Conservation (phyloP, 2,797 vertebrate species). For the Chanos chanos region DNA sequence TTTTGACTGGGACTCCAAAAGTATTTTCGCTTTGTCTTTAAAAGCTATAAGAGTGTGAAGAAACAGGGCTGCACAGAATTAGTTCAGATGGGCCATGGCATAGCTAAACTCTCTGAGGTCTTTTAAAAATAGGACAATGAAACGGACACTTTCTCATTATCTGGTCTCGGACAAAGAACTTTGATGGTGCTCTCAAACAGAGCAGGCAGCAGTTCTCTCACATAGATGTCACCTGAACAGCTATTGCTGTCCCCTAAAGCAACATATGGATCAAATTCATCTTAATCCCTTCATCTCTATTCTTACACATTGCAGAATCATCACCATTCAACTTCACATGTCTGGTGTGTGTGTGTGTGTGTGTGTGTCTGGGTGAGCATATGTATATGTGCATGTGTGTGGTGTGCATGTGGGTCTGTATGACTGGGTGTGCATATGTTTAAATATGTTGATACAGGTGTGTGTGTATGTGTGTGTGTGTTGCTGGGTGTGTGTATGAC, state of each 20-base stretch:
- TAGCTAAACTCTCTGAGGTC: slow-evolving; percentile 28
- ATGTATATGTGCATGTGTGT: slow-evolving; percentile 22
- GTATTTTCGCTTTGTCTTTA: slow-evolving; percentile 48
- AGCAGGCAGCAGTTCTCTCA: slow-evolving; percentile 23
- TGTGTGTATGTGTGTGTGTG: slow-evolving; percentile 15
- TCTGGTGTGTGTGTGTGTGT: not conserved
- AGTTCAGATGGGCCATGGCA: slow-evolving; percentile 43
- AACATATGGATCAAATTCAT: slow-evolving; percentile 22
- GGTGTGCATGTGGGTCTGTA: not conserved
- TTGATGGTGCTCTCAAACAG: slow-evolving; percentile 18
- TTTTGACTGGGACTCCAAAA: slow-evolving; percentile 48
- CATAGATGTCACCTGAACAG: slow-evolving; percentile 24
- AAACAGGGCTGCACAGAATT: slow-evolving; percentile 54
- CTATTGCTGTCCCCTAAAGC: slow-evolving; percentile 20
- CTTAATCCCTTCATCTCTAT: slow-evolving; percentile 19
- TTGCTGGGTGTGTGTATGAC: not conserved
- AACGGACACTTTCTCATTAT: slow-evolving; percentile 22
- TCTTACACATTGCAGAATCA: too few relatives aligned
- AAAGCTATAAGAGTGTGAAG: slow-evolving; percentile 31
- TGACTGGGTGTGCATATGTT: not conserved
- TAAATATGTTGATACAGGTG: slow-evolving; percentile 22
- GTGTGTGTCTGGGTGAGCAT: too few relatives aligned
- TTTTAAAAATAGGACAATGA: slow-evolving; percentile 38
- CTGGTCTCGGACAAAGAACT: slow-evolving; percentile 23
- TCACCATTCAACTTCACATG: too few relatives aligned